A percentile compares a stretch with the other conserved stretches of the same genome.
Conservation (phyloP, 2,888 invertebrate species). For the Neoitamus cyanurus region DNA sequence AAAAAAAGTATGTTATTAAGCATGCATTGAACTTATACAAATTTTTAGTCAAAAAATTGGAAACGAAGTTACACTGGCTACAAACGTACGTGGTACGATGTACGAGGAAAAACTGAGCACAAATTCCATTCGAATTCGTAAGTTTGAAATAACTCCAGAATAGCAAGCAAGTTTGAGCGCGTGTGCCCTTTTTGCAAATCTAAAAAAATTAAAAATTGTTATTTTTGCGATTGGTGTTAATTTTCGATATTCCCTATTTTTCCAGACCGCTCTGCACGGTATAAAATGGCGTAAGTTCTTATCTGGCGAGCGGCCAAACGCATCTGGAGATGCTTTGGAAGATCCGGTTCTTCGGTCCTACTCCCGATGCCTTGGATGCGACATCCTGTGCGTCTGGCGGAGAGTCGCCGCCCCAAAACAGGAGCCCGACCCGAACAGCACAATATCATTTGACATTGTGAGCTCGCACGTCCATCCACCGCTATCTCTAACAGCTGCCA, state of each 20-base stretch:
- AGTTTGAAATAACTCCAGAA: no score
- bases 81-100: no score
- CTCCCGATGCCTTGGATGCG: constrained; percentile 90
- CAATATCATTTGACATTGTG: constrained; percentile 67
- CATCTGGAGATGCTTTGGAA: constrained; percentile 77
- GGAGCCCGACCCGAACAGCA: constrained; percentile 67
- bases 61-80: no score
- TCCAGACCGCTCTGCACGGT: constrained; percentile 98
- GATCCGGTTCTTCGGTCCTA: constrained; percentile 92
- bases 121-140: no score
- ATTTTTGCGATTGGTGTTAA: not conserved
- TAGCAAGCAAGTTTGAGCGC: no score
- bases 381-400: constrained; percentile 98
- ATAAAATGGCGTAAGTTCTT: constrained; percentile 97
- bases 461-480: constrained; percentile 75
- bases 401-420: constrained; percentile 76
- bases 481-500: constrained; percentile 85
- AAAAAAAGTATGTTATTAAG: no score
- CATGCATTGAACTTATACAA: no score
- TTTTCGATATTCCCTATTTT: constrained; percentile 57
- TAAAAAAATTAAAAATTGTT: no score
- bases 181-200: no score
- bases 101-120: no score
- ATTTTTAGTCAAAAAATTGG: no score
- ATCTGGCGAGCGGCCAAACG: constrained; percentile 76